Evolutionary conservation across 2,888 invertebrate species (phyloP).

Genomic region (Orthonevra nobilis): DNA sequence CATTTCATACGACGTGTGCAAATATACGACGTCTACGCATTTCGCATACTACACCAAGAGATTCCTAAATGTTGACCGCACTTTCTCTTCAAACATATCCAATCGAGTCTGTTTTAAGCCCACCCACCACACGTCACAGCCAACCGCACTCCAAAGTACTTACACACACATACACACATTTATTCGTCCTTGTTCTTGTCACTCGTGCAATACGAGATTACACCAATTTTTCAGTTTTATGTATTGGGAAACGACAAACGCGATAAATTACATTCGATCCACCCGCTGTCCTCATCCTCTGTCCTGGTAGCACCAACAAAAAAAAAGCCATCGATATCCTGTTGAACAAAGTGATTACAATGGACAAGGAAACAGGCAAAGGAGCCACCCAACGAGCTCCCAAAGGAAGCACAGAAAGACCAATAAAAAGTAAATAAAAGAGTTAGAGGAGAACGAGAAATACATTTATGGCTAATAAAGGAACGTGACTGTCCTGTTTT

Average conservation of each 20-base stretch:
- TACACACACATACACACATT: constrained; percentile 15
- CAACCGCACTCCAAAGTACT: constrained; percentile 6
- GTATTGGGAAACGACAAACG: constrained; percentile 60
- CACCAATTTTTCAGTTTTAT: constrained; percentile 66
- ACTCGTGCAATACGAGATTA: constrained; percentile 55
- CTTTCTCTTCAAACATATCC: background rate
- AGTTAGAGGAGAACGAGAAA: constrained; percentile 56
- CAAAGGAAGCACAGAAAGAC: constrained; percentile 24
- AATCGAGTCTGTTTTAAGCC: constrained; percentile 20
- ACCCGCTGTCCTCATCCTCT: background rate
- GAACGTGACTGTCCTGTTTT: constrained; percentile 64
- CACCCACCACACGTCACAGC: constrained; percentile 9
- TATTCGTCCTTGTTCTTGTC: constrained; percentile 5
- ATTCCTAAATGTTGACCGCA: constrained; percentile 26
- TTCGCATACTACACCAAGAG: constrained; percentile 10
- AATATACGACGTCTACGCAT: constrained; percentile 3
- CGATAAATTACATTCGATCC: constrained; percentile 52
- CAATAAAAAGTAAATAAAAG: constrained; percentile 67
- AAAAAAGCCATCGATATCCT: constrained; percentile 60
- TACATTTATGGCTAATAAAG: constrained; percentile 70
- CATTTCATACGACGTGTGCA: constrained; percentile 16
- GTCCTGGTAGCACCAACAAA: too few species aligned
- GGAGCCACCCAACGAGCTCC: background rate
- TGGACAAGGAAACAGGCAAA: constrained; percentile 30
- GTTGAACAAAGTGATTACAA: constrained; percentile 69